These are phyloP conservation scores for Pomatostomus ruficeps DNA, from an alignment of 2,113 vertebrate species.

Conservation along the genomic window DNA sequence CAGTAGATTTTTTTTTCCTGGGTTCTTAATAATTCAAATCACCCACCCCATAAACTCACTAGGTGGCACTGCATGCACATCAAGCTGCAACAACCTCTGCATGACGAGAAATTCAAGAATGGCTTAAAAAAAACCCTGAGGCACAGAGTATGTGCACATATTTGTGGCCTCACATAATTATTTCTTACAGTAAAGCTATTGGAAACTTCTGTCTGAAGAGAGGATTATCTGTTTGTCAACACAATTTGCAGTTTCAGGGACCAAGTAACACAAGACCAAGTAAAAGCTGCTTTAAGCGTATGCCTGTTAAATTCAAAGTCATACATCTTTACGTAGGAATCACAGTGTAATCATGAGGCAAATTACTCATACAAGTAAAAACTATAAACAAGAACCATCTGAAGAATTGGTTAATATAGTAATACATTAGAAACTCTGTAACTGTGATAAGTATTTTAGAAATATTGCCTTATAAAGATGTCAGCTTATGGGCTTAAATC, in stretches of 20 bases:
- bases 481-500: background rate
- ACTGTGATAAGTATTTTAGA: background rate
- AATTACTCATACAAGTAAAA: background rate
- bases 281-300: background rate
- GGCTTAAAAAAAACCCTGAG: background rate
- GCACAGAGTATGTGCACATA: background rate
- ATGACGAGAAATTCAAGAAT: background rate
- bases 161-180: background rate
- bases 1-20: background rate
- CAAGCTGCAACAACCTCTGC: background rate
- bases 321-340: background rate
- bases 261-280: background rate
- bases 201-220: background rate
- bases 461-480: background rate
- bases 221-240: background rate
- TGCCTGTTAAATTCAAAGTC: background rate
- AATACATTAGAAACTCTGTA: background rate
- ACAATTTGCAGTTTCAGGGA: background rate
- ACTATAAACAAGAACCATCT: background rate
- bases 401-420: background rate
- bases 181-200: constrained; percentile 16
- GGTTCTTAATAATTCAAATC: background rate
- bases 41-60: background rate
- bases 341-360: background rate
- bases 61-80: constrained; percentile 49